phyloP scores from a whole-genome alignment of 1,140 invertebrate species.

The Drosophila malerkotliana region DNA sequence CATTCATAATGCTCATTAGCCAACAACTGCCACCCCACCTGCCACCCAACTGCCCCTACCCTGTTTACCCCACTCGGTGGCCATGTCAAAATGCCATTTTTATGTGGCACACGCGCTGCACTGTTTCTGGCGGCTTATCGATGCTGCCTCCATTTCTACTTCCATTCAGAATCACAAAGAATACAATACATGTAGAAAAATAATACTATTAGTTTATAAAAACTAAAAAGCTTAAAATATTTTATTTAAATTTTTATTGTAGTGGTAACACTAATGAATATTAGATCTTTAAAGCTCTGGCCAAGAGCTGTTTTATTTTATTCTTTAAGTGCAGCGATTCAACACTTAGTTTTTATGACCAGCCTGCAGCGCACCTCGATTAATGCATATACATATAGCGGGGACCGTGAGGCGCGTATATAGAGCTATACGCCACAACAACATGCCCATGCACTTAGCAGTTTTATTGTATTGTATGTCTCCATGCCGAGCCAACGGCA shows the following conservation, averaged over 20 bases:
- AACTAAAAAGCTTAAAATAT: too few species aligned
- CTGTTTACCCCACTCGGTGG: slow-evolving; percentile 35
- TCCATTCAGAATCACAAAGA: slow-evolving; percentile 12
- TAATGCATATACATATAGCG: slow-evolving; percentile 32
- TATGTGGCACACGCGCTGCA: slow-evolving; percentile 59
- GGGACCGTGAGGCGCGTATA: slow-evolving; percentile 13
- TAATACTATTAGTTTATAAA: too few species aligned
- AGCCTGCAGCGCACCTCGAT: slow-evolving; percentile 56
- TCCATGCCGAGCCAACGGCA: slow-evolving; percentile 18
- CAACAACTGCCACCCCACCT: slow-evolving; percentile 15
- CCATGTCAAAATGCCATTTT: slow-evolving; percentile 64
- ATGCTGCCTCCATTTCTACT: slow-evolving; percentile 31
- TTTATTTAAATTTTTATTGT: too few species aligned
- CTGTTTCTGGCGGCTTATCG: slow-evolving; percentile 63
- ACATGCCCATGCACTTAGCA: slow-evolving; percentile 73
- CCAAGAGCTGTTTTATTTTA: not conserved
- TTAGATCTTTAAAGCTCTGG: too few species aligned
- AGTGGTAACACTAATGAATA: too few species aligned
- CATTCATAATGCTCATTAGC: slow-evolving; percentile 70
- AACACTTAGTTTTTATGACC: slow-evolving; percentile 54
- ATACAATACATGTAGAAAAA: not conserved
- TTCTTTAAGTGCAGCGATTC: slow-evolving; percentile 33
- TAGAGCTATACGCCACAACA: slow-evolving; percentile 58
- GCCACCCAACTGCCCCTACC: not conserved
- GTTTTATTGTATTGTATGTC: slow-evolving; percentile 67